Evolutionary conservation across 2,113 vertebrate genomes (phyloP), one percentile per base, ranked within the genome.

Genomic region (Lates calcarifer): DNA sequence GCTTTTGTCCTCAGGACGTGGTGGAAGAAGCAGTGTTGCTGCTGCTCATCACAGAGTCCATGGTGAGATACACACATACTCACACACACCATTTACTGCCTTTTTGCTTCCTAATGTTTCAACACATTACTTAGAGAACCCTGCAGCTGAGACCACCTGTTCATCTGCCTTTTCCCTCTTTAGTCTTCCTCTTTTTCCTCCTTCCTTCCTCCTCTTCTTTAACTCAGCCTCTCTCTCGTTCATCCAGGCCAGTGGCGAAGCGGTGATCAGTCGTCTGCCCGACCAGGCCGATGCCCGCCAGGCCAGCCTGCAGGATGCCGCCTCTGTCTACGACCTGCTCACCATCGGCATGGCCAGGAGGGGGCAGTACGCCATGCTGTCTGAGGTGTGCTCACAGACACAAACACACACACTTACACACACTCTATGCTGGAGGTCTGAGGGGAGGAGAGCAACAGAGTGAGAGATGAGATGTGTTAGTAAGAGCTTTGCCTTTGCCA

Each of bases 21-120:
- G 96, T 99, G 39, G 98, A 99, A 94, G 98, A 99, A 88, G 97
- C 97, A 62, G 96, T 99, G 55, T 94, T 99, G 81, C 95, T 99
- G 79, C 96, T 99, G 57, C 94, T 99, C 86, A 96, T 99, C 95
- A 96, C 97, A 24, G 98, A 99, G 90, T 98, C 98, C 74, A 99
- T 99, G 98, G 98, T 99, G 96, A 98, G 98, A 87, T 64, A 39
- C 51, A 61, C 79, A 76, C 68, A 37, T 67, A 57, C 68, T 51
- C 70, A 49, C 78, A 76, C 74, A 69, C 70, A 58, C 65, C 31
- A 22, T 18, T 24, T 22, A 39, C 33, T 28, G 15, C 22, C 33
- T 68, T 31, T 26, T 51, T 65, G 24, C 41, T 58, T 58, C 28
- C 29, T 31, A 20, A 22, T 3, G 10, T 57, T 47, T 69, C 37